Base-by-base conservation (phyloP, 2,888 invertebrate species). In the Agapostemon virescens region DNA sequence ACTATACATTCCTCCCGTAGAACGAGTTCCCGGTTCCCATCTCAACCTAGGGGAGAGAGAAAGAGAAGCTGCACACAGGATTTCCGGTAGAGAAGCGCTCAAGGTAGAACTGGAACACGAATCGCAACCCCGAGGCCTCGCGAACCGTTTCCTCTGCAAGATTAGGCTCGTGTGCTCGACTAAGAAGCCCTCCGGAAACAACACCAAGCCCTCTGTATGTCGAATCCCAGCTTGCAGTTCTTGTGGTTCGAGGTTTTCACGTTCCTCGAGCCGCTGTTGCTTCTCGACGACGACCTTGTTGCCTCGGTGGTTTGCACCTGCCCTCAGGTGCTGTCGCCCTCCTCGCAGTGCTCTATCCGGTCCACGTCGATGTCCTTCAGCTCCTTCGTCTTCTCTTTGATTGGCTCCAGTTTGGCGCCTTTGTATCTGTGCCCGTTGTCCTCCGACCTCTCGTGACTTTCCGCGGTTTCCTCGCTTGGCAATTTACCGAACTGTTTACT, bases 171-270 rank as follows among this genome's bases (percentile, higher is more conserved):
- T 38, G 40, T 38, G 11, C 42, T 61, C 38, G 63, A 92, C 90
- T 92, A 92, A 78, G 92, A 92, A 45, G 92, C 90, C 83, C 93
- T 92, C 77, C 93, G 91, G 83, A 94, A 93, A 85, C 94, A 94
- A 89, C 94, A 94, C 93, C 94, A 94, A 77, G 93, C 94, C 80
- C 94, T 91, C 58, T 93, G 93, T 84, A 94, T 93, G 89, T 93
- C 93, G 86, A 94, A 94, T 67, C 93, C 93, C 76, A 92, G 90
- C 52, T 83, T 82, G 79, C 90, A 91, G 38, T 81, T 70, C 26
- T 86, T 84, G 77, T 85, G 84, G 61, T 82, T 88, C 30, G 89
- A 79, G 72, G 85, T 86, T 68, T 88, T 90, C 33, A 86, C 71
- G 70, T 76, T 85, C 73, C 86, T 88, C 26, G 74, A n/a, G 3